These are phyloP conservation scores for Styela plicata DNA, from an alignment of 23 tunicate genomes.

Conservation along the genomic window DNA sequence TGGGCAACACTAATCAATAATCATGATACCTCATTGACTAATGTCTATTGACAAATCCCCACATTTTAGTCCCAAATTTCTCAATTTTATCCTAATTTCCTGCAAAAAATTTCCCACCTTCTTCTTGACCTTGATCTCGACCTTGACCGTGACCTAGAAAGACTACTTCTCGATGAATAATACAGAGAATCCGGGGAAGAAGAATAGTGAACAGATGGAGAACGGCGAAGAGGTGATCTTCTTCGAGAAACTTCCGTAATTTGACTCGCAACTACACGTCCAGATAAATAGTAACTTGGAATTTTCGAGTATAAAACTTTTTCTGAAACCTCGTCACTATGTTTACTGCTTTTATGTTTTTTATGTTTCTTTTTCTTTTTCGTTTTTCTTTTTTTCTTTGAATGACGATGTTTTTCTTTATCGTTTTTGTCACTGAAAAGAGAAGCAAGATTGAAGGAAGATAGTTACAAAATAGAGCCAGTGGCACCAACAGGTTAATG, in stretches of 20 bases:
- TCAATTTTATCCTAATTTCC: too few relatives aligned
- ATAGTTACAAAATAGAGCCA: too few relatives aligned
- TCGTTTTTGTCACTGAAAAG: neutral
- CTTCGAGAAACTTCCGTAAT: neutral
- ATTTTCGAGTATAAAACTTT: constrained; percentile 23
- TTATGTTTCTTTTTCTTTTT: constrained; percentile 25
- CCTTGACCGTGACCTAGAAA: constrained; percentile 31
- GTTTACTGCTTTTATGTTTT: constrained; percentile 7
- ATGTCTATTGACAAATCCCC: too few relatives aligned
- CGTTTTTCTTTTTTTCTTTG: constrained; percentile 35
- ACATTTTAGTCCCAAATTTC: too few relatives aligned
- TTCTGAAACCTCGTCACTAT: neutral
- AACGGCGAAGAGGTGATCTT: neutral
- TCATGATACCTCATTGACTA: too few relatives aligned
- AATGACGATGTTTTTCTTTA: constrained; percentile 19
- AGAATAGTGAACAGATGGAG: neutral
- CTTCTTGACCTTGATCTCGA: neutral
- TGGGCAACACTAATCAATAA: too few relatives aligned
- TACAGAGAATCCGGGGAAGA: constrained; percentile 9
- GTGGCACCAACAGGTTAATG: too few relatives aligned
- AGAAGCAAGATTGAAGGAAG: too few relatives aligned
- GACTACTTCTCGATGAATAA: constrained; percentile 16
- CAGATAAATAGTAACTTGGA: constrained; percentile 26
- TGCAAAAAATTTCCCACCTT: neutral
- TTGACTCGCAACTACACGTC: neutral